Evolutionary conservation across 2,113 vertebrate species (phyloP).

Genomic region (Caranx ignobilis): DNA sequence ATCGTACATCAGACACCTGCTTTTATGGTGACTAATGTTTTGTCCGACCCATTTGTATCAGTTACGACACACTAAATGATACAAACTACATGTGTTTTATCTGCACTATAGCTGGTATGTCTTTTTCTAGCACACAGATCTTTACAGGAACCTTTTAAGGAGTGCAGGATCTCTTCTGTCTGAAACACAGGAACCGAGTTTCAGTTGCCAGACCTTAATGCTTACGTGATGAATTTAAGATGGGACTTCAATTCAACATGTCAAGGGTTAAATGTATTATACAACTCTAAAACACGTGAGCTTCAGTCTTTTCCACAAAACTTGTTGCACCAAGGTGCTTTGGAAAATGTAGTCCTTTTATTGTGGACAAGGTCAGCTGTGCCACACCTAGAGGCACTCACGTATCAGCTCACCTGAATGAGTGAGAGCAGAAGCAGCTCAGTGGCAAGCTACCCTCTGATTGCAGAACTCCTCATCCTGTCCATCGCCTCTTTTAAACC

Average conservation of each 20-base stretch:
- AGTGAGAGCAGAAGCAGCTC: background rate
- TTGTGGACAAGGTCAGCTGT: background rate
- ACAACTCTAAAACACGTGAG: background rate
- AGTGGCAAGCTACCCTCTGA: background rate
- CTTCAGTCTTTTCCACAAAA: background rate
- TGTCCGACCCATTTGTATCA: no score
- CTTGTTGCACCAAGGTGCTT: background rate
- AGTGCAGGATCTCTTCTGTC: no score
- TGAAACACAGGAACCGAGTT: no score
- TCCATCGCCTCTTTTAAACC: constrained; percentile 15
- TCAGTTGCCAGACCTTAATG: no score
- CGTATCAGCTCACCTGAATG: constrained; percentile 1
- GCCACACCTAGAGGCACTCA: background rate
- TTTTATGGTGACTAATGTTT: no score
- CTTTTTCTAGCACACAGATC: no score
- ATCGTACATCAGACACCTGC: no score
- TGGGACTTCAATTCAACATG: background rate
- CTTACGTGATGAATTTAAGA: background rate
- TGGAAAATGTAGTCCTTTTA: background rate
- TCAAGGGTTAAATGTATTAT: background rate
- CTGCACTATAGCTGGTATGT: no score
- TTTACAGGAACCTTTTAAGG: no score
- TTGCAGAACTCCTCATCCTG: constrained; percentile 13
- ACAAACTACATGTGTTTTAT: no score
- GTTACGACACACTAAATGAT: no score